Base-by-base conservation (phyloP, 2,888 invertebrate genomes). In the Alcis repandata region DNA sequence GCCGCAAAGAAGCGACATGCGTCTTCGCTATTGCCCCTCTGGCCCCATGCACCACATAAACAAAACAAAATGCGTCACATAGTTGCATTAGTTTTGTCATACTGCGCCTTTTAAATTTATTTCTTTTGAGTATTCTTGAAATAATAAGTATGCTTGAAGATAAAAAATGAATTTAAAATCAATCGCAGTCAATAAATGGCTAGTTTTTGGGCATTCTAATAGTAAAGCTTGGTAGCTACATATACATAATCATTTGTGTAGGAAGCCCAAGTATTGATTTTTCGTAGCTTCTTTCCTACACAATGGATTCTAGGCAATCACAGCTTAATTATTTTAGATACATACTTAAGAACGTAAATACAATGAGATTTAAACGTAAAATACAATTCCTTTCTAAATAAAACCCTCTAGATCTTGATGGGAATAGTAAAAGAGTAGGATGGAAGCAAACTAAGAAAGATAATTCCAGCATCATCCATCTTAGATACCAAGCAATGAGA, bases 1-100 rank as follows among this genome's bases (percentile, higher is more conserved):
- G 92, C 89, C 92, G 93, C 93, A 92, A 91, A 90, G 91, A 90
- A 90, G 86, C 89, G 92, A 88, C 91, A 89, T 89, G 90, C 86
- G 91, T 88, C 87, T 91, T 89, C 83, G 79, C 85, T 84, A 83
- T 84, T 87, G 85, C 85, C 85, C 85, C 80, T 85, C 82, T 83
- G 84, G 77, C 81, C 83, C 84, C 80, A 83, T 84, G 84, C 86
- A 87, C 83, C 84, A 84, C 85, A 88, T 87, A 91, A 89, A 89
- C 87, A 88, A 89, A 84, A 88, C 85, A 85, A 85, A 82, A 86
- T 88, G 86, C 87, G 83, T 84, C 85, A 82, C 60, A 61, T 52
- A 15, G 51, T 38, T 70, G 69, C 69, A 79, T 76, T 70, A 62
- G 69, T 59, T 63, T 71, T 51, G 54, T 48, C 40, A 72, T 59